These are phyloP conservation scores for Pediacus dermestoides DNA, from an alignment of 2,888 invertebrate species.

Conservation along the genomic window DNA sequence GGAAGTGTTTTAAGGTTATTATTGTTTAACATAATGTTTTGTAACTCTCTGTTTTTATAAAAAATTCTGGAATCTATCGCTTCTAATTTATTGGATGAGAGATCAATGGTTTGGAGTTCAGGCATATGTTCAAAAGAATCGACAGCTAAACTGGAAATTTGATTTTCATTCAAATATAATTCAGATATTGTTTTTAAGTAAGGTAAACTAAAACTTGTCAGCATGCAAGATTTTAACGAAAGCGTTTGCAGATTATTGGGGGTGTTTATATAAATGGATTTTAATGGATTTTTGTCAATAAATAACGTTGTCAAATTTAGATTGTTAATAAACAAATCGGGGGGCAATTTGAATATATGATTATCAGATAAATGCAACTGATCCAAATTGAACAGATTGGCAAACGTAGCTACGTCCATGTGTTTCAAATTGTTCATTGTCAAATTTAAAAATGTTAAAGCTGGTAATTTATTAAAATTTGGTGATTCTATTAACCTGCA, in stretches of 20 bases:
- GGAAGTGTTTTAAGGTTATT: no score
- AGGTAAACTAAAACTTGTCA: no score
- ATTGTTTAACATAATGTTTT: no score
- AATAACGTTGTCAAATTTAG: constrained; percentile 65
- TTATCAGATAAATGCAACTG: constrained; percentile 74
- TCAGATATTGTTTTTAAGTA: no score
- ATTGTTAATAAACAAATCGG: constrained; percentile 67
- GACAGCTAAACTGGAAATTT: no score
- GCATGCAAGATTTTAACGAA: no score
- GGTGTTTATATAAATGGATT: no score
- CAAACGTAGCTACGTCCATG: constrained; percentile 60
- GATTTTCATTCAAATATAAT: no score
- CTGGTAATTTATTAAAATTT: constrained; percentile 45
- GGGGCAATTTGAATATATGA: constrained; percentile 62
- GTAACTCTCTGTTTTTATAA: no score
- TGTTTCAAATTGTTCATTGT: constrained; percentile 64
- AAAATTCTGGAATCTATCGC: not conserved
- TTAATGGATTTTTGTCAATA: constrained; percentile 69
- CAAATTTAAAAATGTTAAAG: constrained; percentile 61
- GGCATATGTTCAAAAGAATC: constrained; percentile 71
- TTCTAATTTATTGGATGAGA: constrained; percentile 11
- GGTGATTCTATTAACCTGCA: constrained; percentile 66
- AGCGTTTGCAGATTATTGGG: no score
- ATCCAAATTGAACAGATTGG: constrained; percentile 61
- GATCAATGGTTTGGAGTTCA: constrained; percentile 53